Percentiles rank a stretch among this genome's conserved stretches.
Evolutionary conservation across 35 echinoderm and acorn worm species (phyloP).

Genomic region (Amphiura filiformis): DNA sequence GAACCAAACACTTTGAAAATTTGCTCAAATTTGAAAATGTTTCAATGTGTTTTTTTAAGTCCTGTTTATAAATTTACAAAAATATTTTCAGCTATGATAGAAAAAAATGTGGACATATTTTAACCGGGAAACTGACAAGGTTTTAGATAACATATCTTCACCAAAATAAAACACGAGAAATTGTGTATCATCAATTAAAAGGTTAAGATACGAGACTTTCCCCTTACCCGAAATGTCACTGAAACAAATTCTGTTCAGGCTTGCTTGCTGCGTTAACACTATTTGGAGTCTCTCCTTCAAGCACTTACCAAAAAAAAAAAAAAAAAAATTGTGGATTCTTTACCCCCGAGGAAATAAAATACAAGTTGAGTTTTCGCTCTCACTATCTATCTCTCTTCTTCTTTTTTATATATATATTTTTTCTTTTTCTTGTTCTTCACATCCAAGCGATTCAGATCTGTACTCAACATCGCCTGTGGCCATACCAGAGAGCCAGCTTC

Average conservation of each 20-base stretch:
- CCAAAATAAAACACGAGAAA: no score
- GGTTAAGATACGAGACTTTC: not conserved
- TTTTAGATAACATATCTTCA: no score
- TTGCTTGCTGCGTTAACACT: not conserved
- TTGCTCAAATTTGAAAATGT: no score
- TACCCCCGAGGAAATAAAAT: not conserved
- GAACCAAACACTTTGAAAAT: no score
- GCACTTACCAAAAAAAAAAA: not conserved
- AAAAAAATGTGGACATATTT: no score
- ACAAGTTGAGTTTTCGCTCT: not conserved
- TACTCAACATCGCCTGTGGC: not conserved
- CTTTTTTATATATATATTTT: no score
- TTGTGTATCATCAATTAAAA: no score
- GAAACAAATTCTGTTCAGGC: not conserved
- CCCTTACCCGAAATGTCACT: not conserved
- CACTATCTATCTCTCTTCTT: not conserved
- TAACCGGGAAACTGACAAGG: no score
- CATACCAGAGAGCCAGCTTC: not conserved
- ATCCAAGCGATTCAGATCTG: not conserved
- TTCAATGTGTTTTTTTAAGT: no score
- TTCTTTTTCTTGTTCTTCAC: not conserved
- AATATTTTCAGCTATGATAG: no score
- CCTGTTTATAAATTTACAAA: no score
- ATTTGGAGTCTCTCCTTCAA: not conserved
- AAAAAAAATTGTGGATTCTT: not conserved